These are phyloP conservation scores for Chydorus sphaericus DNA, from an alignment of 2,888 invertebrate species.

Conservation along the genomic window DNA sequence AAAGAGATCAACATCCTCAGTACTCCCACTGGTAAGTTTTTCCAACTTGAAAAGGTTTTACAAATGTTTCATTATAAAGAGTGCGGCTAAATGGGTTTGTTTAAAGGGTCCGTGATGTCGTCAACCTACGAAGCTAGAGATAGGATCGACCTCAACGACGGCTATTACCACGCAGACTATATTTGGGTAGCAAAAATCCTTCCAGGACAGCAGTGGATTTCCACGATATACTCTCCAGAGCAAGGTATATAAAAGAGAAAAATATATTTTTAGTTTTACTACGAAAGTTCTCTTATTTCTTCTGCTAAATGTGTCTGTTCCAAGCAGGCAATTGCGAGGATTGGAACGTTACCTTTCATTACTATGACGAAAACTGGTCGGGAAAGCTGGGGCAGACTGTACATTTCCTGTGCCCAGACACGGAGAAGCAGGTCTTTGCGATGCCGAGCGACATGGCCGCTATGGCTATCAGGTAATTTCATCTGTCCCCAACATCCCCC, in stretches of 20 bases:
- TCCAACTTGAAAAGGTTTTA: neutral
- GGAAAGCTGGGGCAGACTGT: constrained; percentile 3
- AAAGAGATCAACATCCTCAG: neutral
- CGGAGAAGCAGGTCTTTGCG: neutral
- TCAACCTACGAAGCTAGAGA: neutral
- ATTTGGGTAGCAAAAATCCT: constrained; percentile 7
- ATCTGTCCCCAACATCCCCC: neutral
- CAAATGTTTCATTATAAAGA: neutral
- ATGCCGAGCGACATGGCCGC: constrained; percentile 4
- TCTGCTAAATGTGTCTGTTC: no score
- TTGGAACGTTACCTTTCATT: constrained; percentile 11
- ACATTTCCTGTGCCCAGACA: constrained; percentile 8
- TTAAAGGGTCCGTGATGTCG: neutral
- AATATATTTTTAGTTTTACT: no score
- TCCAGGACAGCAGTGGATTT: neutral
- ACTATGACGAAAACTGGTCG: neutral
- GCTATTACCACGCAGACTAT: constrained; percentile 2
- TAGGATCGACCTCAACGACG: neutral
- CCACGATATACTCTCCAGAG: neutral
- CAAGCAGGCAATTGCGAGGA: constrained; percentile 9
- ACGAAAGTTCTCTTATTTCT: no score
- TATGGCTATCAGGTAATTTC: constrained; percentile 1
- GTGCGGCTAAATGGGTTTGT: neutral
- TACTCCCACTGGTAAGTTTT: neutral
- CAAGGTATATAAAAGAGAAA: no score